Base-by-base conservation (phyloP, 1,140 invertebrate species). In the Saccostrea echinata region DNA sequence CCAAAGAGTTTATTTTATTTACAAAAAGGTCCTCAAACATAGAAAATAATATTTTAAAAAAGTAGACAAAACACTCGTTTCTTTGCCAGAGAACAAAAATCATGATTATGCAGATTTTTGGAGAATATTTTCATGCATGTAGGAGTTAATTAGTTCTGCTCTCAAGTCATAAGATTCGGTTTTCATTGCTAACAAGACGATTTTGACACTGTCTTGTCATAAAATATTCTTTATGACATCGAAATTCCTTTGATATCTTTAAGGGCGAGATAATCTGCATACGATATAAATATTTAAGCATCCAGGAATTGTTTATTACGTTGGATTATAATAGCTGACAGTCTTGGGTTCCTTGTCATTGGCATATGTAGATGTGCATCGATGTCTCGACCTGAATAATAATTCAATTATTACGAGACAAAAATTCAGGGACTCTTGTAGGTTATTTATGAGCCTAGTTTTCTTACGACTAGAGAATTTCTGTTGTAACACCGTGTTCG, bases 211-310 rank as follows among this genome's bases (percentile, higher is more conserved):
- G 24, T 16, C 13, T 27, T 76, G 68, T 76, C 68, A 76, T 33
- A 27, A 30, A 33, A 33, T 30, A 76, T 76, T 30, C 30, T 76
- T 76, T 76, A 76, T 76, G 68, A 27, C 13, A 33, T 76, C 24
- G 68, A 76, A 76, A 76, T 30, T 76, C 68, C 68, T 76, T 76
- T 76, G 68, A 76, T 76, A 76, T 76, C 13, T 76, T 76, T 76
- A 76, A 76, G 68, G 68, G 68, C 68, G 68, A 76, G 27, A 27
- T 76, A 27, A 30, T 76, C 68, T 76, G 68, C 68, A 76, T 76
- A 64, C 24, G 68, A 76, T 76, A 76, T 76, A 76, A 76, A 76
- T 76, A 76, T 76, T 76, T 30, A 76, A 76, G 24, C 30, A 27
- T 1, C 24, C 68, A 11, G 68, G 27, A 27, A 76, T 33, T 76